phyloP scores from a whole-genome alignment of 1,140 invertebrate species.

The Sycobia sp. region DNA sequence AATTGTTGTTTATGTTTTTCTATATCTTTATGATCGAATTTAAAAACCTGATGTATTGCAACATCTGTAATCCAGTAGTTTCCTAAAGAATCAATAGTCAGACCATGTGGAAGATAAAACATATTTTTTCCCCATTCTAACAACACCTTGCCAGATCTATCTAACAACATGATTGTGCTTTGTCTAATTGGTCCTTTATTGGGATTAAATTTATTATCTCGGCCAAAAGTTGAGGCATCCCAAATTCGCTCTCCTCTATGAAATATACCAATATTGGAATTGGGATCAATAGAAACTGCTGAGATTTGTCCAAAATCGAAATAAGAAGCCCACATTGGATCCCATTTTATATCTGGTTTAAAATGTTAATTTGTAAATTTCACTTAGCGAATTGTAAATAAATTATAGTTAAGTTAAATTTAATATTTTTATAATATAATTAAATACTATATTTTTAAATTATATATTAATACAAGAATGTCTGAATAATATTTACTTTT shows the following conservation, averaged over 20 bases:
- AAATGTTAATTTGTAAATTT: neutral
- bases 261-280: slow-evolving; percentile 81
- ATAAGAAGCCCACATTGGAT: slow-evolving; percentile 63
- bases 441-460: neutral
- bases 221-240: slow-evolving; percentile 70
- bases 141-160: slow-evolving; percentile 71
- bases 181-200: slow-evolving; percentile 72
- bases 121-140: slow-evolving; percentile 80
- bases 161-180: slow-evolving; percentile 76
- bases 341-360: slow-evolving; percentile 52
- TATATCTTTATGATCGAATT: slow-evolving; percentile 65
- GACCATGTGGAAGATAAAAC: slow-evolving; percentile 94
- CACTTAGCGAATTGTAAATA: neutral
- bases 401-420: slow-evolving; percentile 8
- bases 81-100: slow-evolving; percentile 80
- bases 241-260: slow-evolving; percentile 80
- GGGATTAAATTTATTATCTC: slow-evolving; percentile 66
- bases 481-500: too few relatives aligned
- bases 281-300: slow-evolving; percentile 76
- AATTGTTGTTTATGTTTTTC: slow-evolving; percentile 39
- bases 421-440: neutral
- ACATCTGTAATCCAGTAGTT: slow-evolving; percentile 94
- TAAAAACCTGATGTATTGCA: slow-evolving; percentile 90
- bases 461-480: too few relatives aligned
- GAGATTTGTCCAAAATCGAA: slow-evolving; percentile 77